Conservation (phyloP, 35 echinoderm and acorn worm genomes). For the Chiridota heheva region DNA sequence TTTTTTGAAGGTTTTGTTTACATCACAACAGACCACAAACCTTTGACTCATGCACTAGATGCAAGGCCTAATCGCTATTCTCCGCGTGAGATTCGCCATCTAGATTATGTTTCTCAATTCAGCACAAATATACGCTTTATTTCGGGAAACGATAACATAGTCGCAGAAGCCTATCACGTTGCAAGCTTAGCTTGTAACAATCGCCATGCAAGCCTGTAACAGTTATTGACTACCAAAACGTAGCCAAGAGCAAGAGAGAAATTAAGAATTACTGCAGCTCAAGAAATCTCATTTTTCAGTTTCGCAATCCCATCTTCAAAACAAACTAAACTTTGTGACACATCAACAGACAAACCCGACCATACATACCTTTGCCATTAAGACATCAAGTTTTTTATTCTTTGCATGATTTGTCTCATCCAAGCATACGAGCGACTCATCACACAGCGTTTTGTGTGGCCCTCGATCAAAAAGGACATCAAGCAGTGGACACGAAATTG, state of each 20-base stretch:
- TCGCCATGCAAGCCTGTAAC: background rate
- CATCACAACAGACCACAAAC: no score
- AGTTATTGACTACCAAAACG: background rate
- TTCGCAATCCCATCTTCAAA: background rate
- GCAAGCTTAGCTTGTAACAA: no score
- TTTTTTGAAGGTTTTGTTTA: slow-evolving; percentile 45
- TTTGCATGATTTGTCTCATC: background rate
- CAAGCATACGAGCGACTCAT: slow-evolving; percentile 45
- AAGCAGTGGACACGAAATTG: slow-evolving; percentile 57
- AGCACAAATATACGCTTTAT: background rate
- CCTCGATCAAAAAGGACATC: slow-evolving; percentile 61
- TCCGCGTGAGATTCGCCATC: background rate
- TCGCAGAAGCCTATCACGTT: background rate
- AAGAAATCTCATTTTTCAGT: background rate
- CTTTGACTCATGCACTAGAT: no score
- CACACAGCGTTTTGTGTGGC: slow-evolving; percentile 58
- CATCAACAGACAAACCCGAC: background rate
- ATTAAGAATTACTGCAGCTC: background rate
- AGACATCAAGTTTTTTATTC: background rate
- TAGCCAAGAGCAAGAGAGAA: background rate
- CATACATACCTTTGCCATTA: background rate
- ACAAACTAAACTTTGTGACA: background rate
- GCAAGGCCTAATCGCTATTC: no score
- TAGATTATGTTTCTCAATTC: slow-evolving; percentile 17
- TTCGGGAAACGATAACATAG: background rate